These are phyloP conservation scores for Otus sunia DNA, from an alignment of 2,113 vertebrate genomes.

Conservation along the genomic window DNA sequence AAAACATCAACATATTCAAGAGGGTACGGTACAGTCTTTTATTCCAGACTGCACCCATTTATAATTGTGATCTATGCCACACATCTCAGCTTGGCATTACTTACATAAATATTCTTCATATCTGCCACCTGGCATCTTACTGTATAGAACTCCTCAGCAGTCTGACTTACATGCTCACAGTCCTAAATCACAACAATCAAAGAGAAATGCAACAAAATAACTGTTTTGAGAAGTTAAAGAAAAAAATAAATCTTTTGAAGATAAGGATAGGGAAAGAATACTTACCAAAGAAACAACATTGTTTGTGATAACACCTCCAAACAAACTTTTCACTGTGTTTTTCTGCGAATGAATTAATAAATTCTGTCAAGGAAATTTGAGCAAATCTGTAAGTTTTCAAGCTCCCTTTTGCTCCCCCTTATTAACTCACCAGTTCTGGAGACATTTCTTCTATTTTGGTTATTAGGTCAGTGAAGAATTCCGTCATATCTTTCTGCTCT, in stretches of 20 bases:
- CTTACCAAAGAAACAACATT: conserved; percentile 98
- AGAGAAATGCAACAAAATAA: not conserved
- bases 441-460: conserved; percentile 99
- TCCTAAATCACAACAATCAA: conserved; percentile 76
- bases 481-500: conserved; percentile 99
- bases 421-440: conserved; percentile 87
- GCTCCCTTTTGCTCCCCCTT: not conserved
- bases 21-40: not conserved
- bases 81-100: conserved; percentile 42
- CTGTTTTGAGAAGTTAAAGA: not conserved
- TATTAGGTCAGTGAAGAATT: conserved; percentile 98
- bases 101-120: conserved; percentile 99
- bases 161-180: conserved; percentile 98
- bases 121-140: conserved; percentile 98
- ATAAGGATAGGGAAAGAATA: not conserved
- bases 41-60: too few species aligned
- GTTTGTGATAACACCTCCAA: conserved; percentile 98
- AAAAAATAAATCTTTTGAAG: not conserved
- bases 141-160: conserved; percentile 98
- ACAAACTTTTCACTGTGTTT: conserved; percentile 98
- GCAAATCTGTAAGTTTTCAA: not conserved
- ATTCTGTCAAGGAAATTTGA: conserved; percentile 46
- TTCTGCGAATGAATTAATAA: conserved; percentile 80
- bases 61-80: not conserved
- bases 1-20: not conserved